Percentiles rank a stretch among this genome's conserved stretches.
These are phyloP conservation scores for Mythimna impura DNA, from an alignment of 2,888 invertebrate genomes.

Conservation along the genomic window DNA sequence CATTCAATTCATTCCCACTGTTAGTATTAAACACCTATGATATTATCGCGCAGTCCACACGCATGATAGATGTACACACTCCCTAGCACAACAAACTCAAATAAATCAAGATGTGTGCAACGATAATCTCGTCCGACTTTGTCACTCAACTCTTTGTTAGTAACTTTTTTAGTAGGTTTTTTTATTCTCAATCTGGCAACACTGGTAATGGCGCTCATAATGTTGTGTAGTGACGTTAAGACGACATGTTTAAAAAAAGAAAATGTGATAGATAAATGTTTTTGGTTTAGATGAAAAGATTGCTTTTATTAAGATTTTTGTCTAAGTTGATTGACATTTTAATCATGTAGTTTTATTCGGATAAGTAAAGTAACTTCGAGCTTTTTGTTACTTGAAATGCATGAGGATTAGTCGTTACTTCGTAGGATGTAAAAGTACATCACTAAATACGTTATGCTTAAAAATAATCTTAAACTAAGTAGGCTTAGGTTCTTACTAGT, in stretches of 20 bases:
- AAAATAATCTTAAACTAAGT: neutral
- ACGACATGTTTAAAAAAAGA: constrained; percentile 71
- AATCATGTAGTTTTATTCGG: constrained; percentile 28
- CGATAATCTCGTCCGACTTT: constrained; percentile 80
- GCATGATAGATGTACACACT: constrained; percentile 81
- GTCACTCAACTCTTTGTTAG: constrained; percentile 80
- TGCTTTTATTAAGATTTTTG: constrained; percentile 44
- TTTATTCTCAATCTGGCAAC: constrained; percentile 72
- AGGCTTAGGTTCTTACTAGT: neutral
- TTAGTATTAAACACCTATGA: constrained; percentile 71
- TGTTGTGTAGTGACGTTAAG: constrained; percentile 76
- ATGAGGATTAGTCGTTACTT: neutral
- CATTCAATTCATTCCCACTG: constrained; percentile 64
- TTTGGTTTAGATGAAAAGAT: constrained; percentile 50
- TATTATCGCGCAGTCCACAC: constrained; percentile 69
- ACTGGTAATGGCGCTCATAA: constrained; percentile 76
- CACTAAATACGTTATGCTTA: neutral
- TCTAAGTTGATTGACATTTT: constrained; percentile 50
- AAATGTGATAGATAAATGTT: constrained; percentile 35
- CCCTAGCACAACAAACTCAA: constrained; percentile 77
- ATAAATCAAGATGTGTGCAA: constrained; percentile 80
- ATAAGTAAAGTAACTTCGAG: neutral
- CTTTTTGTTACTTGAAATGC: neutral
- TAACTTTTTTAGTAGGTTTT: constrained; percentile 68
- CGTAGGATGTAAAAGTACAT: neutral